A percentile compares a stretch with the other conserved stretches of the same genome.
Conservation (phyloP, 2,797 vertebrate genomes). For the Trachops cirrhosus region DNA sequence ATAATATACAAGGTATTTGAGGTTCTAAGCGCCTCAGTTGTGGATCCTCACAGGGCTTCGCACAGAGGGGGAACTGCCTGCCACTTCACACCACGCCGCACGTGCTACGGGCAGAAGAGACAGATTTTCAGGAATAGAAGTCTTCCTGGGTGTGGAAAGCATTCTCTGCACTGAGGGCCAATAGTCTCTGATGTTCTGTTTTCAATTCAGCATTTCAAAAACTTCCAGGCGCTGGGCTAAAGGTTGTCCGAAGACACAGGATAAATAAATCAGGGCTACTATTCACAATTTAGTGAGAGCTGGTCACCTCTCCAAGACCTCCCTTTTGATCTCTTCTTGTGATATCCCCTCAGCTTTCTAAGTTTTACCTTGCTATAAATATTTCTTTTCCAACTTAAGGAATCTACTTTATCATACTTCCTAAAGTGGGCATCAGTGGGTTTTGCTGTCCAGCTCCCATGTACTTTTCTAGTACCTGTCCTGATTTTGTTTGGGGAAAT, state of each 20-base stretch:
- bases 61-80: not conserved
- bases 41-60: not conserved
- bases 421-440: too few species aligned
- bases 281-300: not conserved
- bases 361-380: not conserved
- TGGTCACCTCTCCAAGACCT: not conserved
- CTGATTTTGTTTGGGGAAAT: not conserved
- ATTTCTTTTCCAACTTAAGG: not conserved
- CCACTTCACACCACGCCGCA: accelerated
- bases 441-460: not conserved
- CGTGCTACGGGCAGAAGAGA: accelerated
- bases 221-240: not conserved
- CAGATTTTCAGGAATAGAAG: not conserved
- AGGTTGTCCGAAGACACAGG: not conserved
- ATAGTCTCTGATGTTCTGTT: not conserved
- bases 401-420: not conserved
- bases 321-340: not conserved
- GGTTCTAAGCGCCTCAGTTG: not conserved
- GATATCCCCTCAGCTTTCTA: not conserved
- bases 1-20: too few species aligned
- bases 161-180: not conserved
- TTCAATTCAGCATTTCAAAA: not conserved
- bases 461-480: not conserved
- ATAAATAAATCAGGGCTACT: not conserved
- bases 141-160: not conserved